A percentile compares a stretch with the other conserved stretches of the same genome.
phyloP scores from a whole-genome alignment of 2,888 invertebrate species.

The Melangyna quadrimaculata region DNA sequence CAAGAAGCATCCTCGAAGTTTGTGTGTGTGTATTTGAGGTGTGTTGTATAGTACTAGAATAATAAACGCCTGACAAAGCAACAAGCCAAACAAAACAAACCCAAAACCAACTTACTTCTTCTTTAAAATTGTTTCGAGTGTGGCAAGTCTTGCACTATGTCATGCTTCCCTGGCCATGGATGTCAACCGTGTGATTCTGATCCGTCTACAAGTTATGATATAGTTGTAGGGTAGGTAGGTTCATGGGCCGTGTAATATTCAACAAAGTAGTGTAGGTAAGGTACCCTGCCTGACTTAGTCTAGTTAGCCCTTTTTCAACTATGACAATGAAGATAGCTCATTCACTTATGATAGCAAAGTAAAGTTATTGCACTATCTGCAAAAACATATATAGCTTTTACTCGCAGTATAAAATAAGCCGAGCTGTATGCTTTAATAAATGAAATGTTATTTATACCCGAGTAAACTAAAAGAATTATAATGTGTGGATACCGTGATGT shows the following conservation, averaged over 20 bases:
- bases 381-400: background rate
- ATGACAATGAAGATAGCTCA: constrained; percentile 24
- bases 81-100: background rate
- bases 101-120: background rate
- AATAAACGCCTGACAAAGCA: constrained; percentile 8
- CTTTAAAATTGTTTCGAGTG: constrained; percentile 20
- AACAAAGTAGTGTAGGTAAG: background rate
- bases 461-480: constrained; percentile 21
- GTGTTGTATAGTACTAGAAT: background rate
- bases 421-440: constrained; percentile 27
- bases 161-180: constrained; percentile 60
- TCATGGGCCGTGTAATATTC: background rate
- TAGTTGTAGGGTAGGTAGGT: background rate
- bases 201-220: constrained; percentile 6
- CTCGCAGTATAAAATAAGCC: background rate
- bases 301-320: constrained; percentile 44
- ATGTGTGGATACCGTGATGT: constrained; percentile 35
- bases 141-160: constrained; percentile 40
- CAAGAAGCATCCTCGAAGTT: constrained; percentile 43
- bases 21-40: background rate
- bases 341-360: background rate
- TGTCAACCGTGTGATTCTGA: constrained; percentile 56
- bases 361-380: constrained; percentile 22
- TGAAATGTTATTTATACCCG: constrained; percentile 41
- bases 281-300: constrained; percentile 29